Percentiles rank a stretch among this genome's conserved stretches.
phyloP scores from a whole-genome alignment of 2,113 vertebrate species.

The Austrofundulus limnaeus region DNA sequence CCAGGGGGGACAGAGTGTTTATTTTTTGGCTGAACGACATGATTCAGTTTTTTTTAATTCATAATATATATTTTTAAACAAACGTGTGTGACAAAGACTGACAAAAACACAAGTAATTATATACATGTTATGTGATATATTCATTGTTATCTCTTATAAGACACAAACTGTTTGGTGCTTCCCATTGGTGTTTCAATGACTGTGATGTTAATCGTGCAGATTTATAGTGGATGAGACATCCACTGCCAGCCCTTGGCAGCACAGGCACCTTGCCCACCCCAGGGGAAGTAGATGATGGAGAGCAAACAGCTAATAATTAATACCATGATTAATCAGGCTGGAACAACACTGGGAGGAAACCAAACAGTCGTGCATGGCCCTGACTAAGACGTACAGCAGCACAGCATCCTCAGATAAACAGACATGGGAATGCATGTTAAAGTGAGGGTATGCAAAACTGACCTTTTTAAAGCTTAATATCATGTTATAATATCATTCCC shows the following conservation, averaged over 20 bases:
- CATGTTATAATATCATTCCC: too few species aligned
- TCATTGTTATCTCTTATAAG: conserved; percentile 8
- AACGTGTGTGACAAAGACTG: background rate
- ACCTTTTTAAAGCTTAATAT: too few species aligned
- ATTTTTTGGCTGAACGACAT: conserved; percentile 52
- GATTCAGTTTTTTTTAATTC: too few species aligned
- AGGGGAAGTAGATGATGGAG: conserved; percentile 76
- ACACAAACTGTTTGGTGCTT: conserved; percentile 2
- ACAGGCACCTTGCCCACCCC: conserved; percentile 67
- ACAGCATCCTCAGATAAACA: conserved; percentile 59
- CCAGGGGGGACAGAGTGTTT: conserved; percentile 66
- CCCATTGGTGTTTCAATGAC: conserved; percentile 28
- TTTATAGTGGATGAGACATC: conserved; percentile 73
- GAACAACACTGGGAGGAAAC: conserved; percentile 76
- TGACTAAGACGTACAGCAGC: conserved; percentile 76
- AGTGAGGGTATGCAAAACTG: too few species aligned
- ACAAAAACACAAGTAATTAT: background rate
- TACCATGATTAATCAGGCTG: conserved; percentile 79
- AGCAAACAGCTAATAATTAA: conserved; percentile 84
- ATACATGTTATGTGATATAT: background rate
- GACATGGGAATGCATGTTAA: conserved; percentile 18
- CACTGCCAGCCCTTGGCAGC: conserved; percentile 70
- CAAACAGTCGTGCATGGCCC: conserved; percentile 66
- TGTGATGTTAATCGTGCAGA: conserved; percentile 68
- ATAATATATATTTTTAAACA: too few species aligned